Percentiles rank a stretch among this genome's conserved stretches.
Evolutionary conservation across 2,113 vertebrate species (phyloP).

Genomic region (Leptosomus discolor): DNA sequence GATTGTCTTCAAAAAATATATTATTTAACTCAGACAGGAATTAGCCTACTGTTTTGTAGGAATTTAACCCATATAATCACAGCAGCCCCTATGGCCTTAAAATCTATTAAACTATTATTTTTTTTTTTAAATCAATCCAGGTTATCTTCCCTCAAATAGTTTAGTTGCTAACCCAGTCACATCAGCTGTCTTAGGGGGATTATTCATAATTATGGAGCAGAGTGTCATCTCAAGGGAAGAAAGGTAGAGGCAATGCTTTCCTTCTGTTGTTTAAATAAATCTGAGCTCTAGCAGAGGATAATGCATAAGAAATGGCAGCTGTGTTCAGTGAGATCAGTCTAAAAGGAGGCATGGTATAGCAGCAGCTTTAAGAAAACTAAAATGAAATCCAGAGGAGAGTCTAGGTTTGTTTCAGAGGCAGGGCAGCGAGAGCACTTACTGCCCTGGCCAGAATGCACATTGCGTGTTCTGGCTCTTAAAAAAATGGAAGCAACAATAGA

Average conservation of each 20-base stretch:
- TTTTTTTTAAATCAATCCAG: background rate
- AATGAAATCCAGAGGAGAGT: background rate
- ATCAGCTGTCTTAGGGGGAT: background rate
- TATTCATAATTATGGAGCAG: constrained; percentile 16
- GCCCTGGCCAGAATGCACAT: background rate
- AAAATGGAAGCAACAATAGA: background rate
- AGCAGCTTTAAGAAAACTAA: background rate
- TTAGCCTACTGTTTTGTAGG: background rate
- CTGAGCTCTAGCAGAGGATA: background rate
- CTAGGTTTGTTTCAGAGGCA: background rate
- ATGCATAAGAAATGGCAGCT: background rate
- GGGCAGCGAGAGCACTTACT: background rate
- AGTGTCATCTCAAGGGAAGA: background rate
- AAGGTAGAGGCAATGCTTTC: background rate
- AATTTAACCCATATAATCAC: background rate
- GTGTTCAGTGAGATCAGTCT: background rate
- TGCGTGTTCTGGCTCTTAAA: background rate
- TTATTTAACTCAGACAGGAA: background rate
- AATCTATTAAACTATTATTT: background rate
- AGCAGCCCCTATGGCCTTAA: background rate
- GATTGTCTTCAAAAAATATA: background rate
- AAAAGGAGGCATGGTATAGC: background rate
- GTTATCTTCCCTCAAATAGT: background rate
- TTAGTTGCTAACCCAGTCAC: background rate
- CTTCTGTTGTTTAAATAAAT: constrained; percentile 1